Evolutionary conservation across 2,797 vertebrate species (phyloP).

Genomic region (Protosalanx chinensis): DNA sequence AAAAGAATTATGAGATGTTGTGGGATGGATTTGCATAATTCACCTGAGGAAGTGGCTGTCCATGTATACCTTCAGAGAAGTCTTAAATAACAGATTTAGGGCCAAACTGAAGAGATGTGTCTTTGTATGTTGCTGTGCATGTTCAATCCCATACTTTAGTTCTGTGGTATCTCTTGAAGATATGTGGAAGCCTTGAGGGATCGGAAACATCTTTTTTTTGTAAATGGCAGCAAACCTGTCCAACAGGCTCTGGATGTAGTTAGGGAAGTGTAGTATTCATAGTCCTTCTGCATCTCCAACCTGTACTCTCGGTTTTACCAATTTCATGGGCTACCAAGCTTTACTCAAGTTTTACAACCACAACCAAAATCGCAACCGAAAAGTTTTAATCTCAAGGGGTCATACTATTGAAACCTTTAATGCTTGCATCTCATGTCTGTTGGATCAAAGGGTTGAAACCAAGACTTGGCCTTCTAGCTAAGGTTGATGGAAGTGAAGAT

Average conservation of each 20-base stretch:
- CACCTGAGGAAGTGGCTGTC: constrained; percentile 25
- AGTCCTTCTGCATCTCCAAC: neutral
- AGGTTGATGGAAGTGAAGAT: constrained; percentile 34
- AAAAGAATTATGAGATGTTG: neutral
- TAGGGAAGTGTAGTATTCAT: neutral
- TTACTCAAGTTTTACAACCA: neutral
- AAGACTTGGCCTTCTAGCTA: constrained; percentile 9
- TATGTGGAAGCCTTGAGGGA: constrained; percentile 39
- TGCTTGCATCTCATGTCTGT: neutral
- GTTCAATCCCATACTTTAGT: constrained; percentile 41
- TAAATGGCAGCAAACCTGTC: constrained; percentile 37
- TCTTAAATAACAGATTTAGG: constrained; percentile 19
- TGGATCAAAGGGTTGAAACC: neutral
- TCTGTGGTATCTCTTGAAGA: constrained; percentile 26
- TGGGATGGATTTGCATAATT: neutral
- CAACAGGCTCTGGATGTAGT: constrained; percentile 23
- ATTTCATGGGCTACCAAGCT: neutral
- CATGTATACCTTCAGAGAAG: constrained; percentile 1
- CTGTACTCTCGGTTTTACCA: neutral
- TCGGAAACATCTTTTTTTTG: constrained; percentile 34
- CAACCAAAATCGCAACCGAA: too few relatives aligned
- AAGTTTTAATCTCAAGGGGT: neutral
- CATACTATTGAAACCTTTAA: neutral
- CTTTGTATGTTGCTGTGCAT: constrained; percentile 31
- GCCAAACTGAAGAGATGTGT: constrained; percentile 13